Evolutionary conservation across 2,113 vertebrate species (phyloP).

Genomic region (Apistogramma diplotaenia): DNA sequence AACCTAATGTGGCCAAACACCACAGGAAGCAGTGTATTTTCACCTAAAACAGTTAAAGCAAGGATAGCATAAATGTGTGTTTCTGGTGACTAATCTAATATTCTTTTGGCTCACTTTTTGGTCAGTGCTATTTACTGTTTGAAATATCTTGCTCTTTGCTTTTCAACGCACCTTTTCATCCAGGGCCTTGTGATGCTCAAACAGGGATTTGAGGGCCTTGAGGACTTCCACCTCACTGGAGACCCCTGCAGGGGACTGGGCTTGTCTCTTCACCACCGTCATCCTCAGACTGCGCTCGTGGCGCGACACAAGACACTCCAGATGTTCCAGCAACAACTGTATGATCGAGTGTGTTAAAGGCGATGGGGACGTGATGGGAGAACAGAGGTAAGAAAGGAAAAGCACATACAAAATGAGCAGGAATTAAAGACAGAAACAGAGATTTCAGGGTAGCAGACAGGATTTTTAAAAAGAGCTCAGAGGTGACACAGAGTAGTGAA

Average conservation of each 20-base stretch:
- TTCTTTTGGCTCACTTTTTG: background rate
- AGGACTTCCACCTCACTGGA: conserved; percentile 94
- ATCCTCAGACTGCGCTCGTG: conserved; percentile 91
- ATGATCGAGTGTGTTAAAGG: background rate
- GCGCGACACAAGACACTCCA: conserved; percentile 92
- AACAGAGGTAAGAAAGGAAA: background rate
- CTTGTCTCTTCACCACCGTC: conserved; percentile 94
- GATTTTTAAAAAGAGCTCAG: background rate
- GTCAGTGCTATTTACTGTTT: background rate
- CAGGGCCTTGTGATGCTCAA: conserved; percentile 93
- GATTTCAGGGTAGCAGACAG: background rate
- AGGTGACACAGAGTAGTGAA: background rate
- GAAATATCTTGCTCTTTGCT: background rate
- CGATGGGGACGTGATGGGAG: background rate
- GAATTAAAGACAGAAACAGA: background rate
- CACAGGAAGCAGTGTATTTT: background rate
- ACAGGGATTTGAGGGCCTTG: conserved; percentile 92
- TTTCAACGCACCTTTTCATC: conserved; percentile 87
- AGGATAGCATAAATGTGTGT: too few relatives aligned
- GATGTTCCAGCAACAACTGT: conserved; percentile 88
- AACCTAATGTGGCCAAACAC: too few relatives aligned
- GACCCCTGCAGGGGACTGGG: conserved; percentile 90
- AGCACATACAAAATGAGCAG: background rate
- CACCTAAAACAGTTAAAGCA: background rate
- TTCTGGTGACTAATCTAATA: background rate